phyloP scores from a whole-genome alignment of 2,113 vertebrate species.

The Hemicordylus capensis region DNA sequence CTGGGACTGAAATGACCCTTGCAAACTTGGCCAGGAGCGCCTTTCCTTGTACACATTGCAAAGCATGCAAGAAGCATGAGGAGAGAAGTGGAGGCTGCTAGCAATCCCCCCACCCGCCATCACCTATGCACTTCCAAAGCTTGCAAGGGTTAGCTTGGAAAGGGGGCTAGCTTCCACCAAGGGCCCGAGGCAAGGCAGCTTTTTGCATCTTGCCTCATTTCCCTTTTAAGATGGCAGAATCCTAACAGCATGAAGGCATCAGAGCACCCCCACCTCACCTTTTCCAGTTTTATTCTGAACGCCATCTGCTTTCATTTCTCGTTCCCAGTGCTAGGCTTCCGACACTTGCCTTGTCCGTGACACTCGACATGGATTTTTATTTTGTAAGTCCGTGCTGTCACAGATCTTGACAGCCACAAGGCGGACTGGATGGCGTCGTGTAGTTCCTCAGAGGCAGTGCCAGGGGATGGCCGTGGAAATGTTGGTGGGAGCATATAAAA shows the following conservation, averaged over 20 bases:
- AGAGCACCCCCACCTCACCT: not conserved
- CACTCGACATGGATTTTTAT: conserved; percentile 15
- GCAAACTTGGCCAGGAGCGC: not conserved
- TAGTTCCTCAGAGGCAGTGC: not conserved
- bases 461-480: not conserved
- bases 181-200: no score
- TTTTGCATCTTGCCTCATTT: no score
- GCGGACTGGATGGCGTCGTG: not conserved
- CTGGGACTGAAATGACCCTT: no score
- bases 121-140: no score
- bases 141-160: no score
- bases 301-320: not conserved
- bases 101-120: no score
- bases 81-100: not conserved
- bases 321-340: not conserved
- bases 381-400: conserved; percentile 40
- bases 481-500: not conserved
- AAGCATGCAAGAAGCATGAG: not conserved
- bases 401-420: conserved; percentile 35
- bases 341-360: not conserved
- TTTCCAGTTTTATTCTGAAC: not conserved
- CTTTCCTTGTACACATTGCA: no score
- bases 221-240: not conserved
- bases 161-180: no score
- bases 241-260: not conserved